phyloP scores from a whole-genome alignment of 2,113 vertebrate species.

The Prunella himalayana region DNA sequence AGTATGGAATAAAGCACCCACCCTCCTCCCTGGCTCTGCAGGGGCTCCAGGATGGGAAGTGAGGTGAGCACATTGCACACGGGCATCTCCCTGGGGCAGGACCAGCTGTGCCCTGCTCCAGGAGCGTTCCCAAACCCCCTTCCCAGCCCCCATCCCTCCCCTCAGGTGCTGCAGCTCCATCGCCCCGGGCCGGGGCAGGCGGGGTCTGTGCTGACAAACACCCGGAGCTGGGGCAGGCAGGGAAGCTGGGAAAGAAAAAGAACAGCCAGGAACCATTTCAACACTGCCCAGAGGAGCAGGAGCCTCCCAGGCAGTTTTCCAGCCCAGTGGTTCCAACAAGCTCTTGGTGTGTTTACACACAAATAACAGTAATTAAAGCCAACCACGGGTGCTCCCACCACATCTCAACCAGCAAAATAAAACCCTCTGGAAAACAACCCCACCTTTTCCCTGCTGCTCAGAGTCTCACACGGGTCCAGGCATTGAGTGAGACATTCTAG shows the following conservation, averaged over 20 bases:
- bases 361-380: slow-evolving; percentile 10
- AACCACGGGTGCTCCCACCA: background rate
- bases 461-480: background rate
- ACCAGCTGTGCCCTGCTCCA: background rate
- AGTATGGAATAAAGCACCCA: no score
- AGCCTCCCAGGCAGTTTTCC: slow-evolving; percentile 40
- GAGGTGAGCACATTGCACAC: rapidly evolving
- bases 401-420: background rate
- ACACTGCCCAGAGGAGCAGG: background rate
- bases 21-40: background rate
- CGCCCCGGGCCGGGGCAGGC: rapidly evolving
- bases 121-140: background rate
- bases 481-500: background rate
- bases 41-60: background rate
- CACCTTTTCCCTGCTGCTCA: background rate
- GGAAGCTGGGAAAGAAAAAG: background rate
- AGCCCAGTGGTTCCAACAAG: background rate
- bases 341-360: background rate
- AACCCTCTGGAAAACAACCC: background rate
- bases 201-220: rapidly evolving
- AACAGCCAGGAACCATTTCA: background rate
- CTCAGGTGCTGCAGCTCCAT: rapidly evolving
- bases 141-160: rapidly evolving
- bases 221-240: background rate
- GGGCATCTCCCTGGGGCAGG: background rate